Conservation (phyloP, 2,113 vertebrate species). For the Callionymus lyra region DNA sequence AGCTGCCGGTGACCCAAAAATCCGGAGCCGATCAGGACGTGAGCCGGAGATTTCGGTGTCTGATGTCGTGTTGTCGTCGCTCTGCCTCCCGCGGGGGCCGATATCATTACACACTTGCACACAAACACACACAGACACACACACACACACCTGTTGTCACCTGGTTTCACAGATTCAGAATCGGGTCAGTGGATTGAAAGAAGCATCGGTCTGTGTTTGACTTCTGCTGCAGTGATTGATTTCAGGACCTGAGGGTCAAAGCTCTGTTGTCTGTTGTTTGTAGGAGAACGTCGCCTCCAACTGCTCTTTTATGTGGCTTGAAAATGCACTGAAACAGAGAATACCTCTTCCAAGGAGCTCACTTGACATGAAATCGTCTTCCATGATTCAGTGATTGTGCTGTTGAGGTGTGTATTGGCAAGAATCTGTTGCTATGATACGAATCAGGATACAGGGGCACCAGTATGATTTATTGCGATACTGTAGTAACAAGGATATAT, state of each 20-base stretch:
- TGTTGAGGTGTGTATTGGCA: no score
- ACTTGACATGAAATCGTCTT: no score
- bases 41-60: slow-evolving; percentile 20
- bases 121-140: slow-evolving; percentile 23
- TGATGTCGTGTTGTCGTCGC: slow-evolving; percentile 28
- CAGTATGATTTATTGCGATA: no score
- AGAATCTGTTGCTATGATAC: no score
- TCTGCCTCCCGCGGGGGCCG: slow-evolving; percentile 9
- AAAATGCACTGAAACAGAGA: no score
- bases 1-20: slow-evolving; percentile 46
- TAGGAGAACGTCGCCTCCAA: no score
- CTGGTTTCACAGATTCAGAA: slow-evolving; percentile 18
- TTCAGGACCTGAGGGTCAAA: slow-evolving; percentile 4
- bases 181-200: slow-evolving; percentile 15
- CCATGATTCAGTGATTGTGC: no score
- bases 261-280: no score
- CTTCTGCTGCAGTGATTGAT: slow-evolving; percentile 5
- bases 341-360: no score
- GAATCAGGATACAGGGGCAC: no score
- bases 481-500: no score
- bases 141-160: slow-evolving; percentile 18
- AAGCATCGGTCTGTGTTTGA: not conserved
- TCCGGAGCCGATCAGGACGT: slow-evolving; percentile 14
- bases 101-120: slow-evolving; percentile 33
- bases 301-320: no score